Evolutionary conservation across 2,113 vertebrate species (phyloP).

Genomic region (Archilochus colubris): DNA sequence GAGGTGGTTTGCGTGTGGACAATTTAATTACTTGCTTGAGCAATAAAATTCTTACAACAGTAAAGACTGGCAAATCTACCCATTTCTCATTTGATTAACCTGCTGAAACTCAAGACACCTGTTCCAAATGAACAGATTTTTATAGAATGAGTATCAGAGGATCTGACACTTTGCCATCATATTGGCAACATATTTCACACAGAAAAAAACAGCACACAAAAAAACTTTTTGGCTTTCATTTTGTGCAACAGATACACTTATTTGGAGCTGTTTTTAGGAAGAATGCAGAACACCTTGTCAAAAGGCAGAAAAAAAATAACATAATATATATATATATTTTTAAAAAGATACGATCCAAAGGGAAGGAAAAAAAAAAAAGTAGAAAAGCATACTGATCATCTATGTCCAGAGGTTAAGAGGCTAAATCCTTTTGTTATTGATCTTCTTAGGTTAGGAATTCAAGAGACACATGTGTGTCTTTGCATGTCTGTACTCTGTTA

Average conservation of each 20-base stretch:
- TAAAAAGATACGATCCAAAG: background rate
- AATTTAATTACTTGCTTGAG: constrained; percentile 49
- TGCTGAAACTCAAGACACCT: constrained; percentile 34
- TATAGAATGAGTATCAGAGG: background rate
- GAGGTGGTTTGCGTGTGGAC: constrained; percentile 25
- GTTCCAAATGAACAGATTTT: constrained; percentile 24
- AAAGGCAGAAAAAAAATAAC: background rate
- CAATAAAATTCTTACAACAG: constrained; percentile 23
- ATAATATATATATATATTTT: background rate
- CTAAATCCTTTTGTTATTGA: constrained; percentile 8
- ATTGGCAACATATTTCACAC: background rate
- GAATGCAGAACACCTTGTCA: constrained; percentile 47
- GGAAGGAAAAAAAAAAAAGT: background rate
- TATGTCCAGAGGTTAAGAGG: background rate
- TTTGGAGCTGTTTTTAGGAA: constrained; percentile 33
- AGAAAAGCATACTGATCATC: background rate
- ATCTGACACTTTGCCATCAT: background rate
- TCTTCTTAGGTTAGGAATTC: constrained; percentile 11
- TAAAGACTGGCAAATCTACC: background rate
- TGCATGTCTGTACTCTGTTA: background rate
- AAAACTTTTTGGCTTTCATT: background rate
- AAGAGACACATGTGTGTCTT: background rate
- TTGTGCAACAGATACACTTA: constrained; percentile 2
- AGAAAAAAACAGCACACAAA: background rate
- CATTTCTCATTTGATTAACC: constrained; percentile 34